phyloP scores from a whole-genome alignment of 2,113 vertebrate genomes.

The Tupaia tana region DNA sequence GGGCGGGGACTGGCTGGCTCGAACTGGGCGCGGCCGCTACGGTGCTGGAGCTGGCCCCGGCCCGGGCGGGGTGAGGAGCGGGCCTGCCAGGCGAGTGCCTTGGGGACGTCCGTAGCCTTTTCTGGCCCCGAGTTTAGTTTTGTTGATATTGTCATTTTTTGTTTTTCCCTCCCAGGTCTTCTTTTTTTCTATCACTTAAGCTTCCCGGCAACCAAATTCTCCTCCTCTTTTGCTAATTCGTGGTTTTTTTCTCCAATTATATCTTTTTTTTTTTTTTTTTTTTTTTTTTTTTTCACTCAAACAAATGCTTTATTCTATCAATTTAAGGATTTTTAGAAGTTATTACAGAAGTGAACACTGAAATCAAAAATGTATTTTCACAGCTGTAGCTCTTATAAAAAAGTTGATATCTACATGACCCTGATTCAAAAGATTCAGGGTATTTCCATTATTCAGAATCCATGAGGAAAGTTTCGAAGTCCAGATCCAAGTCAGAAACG shows the following conservation, averaged over 20 bases:
- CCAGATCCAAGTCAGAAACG: slow-evolving; percentile 94
- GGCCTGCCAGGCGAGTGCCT: rapidly evolving
- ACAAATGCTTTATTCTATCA: slow-evolving; percentile 82
- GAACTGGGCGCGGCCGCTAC: rapidly evolving
- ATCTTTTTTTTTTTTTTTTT: too few species aligned
- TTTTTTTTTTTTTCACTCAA: too few species aligned
- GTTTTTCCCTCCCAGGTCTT: too few species aligned
- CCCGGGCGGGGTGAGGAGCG: rapidly evolving
- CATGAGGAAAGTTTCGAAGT: slow-evolving; percentile 95
- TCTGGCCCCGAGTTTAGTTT: background rate
- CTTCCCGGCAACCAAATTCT: background rate
- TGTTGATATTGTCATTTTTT: background rate
- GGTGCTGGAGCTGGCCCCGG: background rate
- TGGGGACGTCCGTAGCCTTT: rapidly evolving
- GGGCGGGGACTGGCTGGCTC: rapidly evolving
- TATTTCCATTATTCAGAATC: slow-evolving; percentile 89
- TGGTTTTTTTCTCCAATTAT: background rate
- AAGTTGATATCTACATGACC: background rate
- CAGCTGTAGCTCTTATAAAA: background rate
- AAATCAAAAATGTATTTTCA: slow-evolving; percentile 31
- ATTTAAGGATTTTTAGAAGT: slow-evolving; percentile 54
- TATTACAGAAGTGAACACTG: slow-evolving; percentile 45
- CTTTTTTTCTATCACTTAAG: background rate
- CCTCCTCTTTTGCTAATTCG: background rate
- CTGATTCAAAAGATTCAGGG: background rate